A percentile compares a stretch with the other conserved stretches of the same genome.
phyloP scores from a whole-genome alignment of 2,113 vertebrate species.

The Oryctolagus cuniculus region DNA sequence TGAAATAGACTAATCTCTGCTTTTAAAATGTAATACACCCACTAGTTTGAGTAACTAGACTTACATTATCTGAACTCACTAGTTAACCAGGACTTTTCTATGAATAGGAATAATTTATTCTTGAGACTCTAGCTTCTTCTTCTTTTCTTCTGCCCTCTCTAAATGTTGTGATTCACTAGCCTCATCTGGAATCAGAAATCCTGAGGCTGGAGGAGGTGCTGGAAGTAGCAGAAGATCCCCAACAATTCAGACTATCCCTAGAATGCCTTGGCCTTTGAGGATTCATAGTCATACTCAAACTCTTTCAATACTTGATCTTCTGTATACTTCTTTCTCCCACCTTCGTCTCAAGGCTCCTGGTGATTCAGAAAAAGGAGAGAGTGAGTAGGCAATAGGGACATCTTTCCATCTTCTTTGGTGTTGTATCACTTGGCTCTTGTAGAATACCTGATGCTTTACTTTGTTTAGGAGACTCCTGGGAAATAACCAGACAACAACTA shows the following conservation, averaged over 20 bases:
- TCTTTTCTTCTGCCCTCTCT: background rate
- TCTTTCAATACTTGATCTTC: background rate
- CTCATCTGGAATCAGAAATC: background rate
- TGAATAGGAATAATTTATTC: background rate
- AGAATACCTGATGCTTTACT: background rate
- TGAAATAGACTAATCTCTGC: conserved; percentile 16
- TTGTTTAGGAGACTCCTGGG: background rate
- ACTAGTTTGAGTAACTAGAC: background rate
- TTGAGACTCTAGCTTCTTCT: conserved; percentile 12
- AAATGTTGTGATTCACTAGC: background rate
- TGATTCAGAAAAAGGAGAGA: background rate
- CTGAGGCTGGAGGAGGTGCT: background rate
- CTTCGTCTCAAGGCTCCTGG: background rate
- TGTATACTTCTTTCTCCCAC: background rate
- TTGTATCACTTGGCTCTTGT: background rate
- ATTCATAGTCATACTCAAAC: conserved; percentile 1
- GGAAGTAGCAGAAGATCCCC: background rate
- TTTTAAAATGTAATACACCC: conserved; percentile 45
- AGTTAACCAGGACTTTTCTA: conserved; percentile 13
- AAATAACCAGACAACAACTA: background rate
- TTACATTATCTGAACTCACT: background rate
- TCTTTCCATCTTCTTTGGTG: conserved; percentile 10
- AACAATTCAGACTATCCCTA: background rate
- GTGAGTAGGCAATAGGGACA: background rate
- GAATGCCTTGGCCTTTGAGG: background rate